phyloP scores from a whole-genome alignment of 2,113 vertebrate genomes.

The Platichthys stellatus region DNA sequence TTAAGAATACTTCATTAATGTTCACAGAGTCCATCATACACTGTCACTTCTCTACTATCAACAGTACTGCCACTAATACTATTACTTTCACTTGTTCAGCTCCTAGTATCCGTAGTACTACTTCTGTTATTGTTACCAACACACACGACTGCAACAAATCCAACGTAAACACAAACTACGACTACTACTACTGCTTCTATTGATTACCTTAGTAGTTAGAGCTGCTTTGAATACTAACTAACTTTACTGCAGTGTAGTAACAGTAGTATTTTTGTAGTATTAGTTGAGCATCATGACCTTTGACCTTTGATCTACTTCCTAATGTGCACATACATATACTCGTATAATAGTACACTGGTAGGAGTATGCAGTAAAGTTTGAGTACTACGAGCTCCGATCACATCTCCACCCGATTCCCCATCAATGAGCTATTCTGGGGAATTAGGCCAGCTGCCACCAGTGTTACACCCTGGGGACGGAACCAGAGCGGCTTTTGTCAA shows the following conservation, averaged over 20 bases:
- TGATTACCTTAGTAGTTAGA: background rate
- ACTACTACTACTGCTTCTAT: too few species aligned
- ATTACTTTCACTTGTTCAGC: too few species aligned
- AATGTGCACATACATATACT: background rate
- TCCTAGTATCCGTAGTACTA: background rate
- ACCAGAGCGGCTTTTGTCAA: conserved; percentile 41
- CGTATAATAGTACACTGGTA: background rate
- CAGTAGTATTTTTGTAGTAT: background rate
- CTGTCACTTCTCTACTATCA: too few species aligned
- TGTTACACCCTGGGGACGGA: conserved; percentile 50
- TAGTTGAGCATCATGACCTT: background rate
- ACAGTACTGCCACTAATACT: too few species aligned
- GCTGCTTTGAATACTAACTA: too few species aligned
- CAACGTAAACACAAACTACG: too few species aligned
- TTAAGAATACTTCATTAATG: too few species aligned
- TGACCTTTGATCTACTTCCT: background rate
- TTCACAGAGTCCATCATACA: too few species aligned
- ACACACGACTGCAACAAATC: too few species aligned
- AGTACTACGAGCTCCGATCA: background rate
- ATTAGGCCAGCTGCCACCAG: conserved; percentile 67
- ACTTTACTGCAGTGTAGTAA: too few species aligned
- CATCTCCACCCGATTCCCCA: conserved; percentile 37
- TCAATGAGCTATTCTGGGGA: conserved; percentile 69
- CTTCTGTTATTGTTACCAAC: too few species aligned
- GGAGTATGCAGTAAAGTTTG: background rate